Evolutionary conservation across 2,888 invertebrate genomes (phyloP), one percentile per base, ranked within the genome.

Genomic region (Neoaliturus tenellus): DNA sequence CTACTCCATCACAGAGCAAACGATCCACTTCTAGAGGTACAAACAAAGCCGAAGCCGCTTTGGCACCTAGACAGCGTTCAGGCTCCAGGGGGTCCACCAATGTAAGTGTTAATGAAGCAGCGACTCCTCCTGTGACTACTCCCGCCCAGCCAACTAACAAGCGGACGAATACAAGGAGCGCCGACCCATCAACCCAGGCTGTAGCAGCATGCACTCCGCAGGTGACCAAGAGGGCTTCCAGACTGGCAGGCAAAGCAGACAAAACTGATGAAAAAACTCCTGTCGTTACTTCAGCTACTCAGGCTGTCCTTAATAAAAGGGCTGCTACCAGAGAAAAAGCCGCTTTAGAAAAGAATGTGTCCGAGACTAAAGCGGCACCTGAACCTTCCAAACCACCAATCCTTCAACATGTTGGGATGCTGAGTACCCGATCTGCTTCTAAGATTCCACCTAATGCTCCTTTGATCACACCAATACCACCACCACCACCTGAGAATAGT

Each of bases 381-480:
- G 80, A 81, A 44, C 44, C 44, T 14, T 31, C 75, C 10, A 25
- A 23, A 80, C 35, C 71, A 8, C 35, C 81, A 12, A 35, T 73
- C n/a, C 51, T 75, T n/a, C 80, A 80, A 39, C 69, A 82, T 23
- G 82, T 83, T n/a, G 85, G 81, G 12, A 23, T 80, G 35, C 84
- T 83, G 31, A 83, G 80, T 51, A 85, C 85, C 23, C 23, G 85
- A 44, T 83, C 85, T 35, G 80, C 80, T 17, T n/a, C 83, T 41
- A 83, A 81, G 67, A 80, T 48, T 20, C 48, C 62, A 10, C 55
- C 84, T n/a, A 73, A 71, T 28, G 35, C 75, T 25, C 55, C 85
- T 23, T 39, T 84, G 31, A 85, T 82, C 35, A 84, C 83, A 20
- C 84, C 85, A 14, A 85, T 85, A 23, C 81, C 85, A 0, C 81